A percentile compares a stretch with the other conserved stretches of the same genome.
Evolutionary conservation across 2,113 vertebrate species (phyloP).

Genomic region (Osmerus mordax): DNA sequence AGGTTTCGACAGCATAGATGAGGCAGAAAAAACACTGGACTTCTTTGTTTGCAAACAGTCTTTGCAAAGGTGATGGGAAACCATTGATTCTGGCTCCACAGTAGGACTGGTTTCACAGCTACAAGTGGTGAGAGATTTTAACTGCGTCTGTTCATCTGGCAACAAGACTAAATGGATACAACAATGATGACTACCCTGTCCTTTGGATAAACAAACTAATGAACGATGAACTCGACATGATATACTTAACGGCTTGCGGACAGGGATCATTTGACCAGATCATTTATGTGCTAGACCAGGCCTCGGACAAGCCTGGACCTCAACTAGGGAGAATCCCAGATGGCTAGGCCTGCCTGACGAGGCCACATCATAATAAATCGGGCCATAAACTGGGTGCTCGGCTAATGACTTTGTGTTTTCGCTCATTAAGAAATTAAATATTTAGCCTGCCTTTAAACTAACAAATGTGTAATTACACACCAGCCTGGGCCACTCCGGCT

Average conservation of each 20-base stretch:
- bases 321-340: not conserved
- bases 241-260: not conserved
- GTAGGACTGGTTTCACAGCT: too few species aligned
- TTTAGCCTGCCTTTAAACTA: conserved; percentile 17
- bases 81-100: too few species aligned
- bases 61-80: too few species aligned
- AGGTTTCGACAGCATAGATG: too few species aligned
- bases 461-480: conserved; percentile 19
- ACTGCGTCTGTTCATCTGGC: too few species aligned
- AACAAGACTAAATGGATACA: too few species aligned
- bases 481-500: not conserved
- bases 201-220: not conserved
- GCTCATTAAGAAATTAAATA: conserved; percentile 26
- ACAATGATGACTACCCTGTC: not conserved
- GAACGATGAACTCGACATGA: not conserved
- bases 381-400: not conserved
- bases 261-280: conserved; percentile 7
- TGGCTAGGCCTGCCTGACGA: conserved; percentile 5
- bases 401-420: conserved; percentile 13
- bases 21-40: too few species aligned
- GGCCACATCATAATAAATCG: conserved; percentile 5
- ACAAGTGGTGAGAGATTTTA: too few species aligned
- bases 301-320: not conserved
- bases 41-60: too few species aligned
- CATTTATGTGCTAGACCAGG: not conserved